A percentile compares a stretch with the other conserved stretches of the same genome.
Conservation (phyloP, 2,113 vertebrate species). For the Cyphomyrus discorhynchus region DNA sequence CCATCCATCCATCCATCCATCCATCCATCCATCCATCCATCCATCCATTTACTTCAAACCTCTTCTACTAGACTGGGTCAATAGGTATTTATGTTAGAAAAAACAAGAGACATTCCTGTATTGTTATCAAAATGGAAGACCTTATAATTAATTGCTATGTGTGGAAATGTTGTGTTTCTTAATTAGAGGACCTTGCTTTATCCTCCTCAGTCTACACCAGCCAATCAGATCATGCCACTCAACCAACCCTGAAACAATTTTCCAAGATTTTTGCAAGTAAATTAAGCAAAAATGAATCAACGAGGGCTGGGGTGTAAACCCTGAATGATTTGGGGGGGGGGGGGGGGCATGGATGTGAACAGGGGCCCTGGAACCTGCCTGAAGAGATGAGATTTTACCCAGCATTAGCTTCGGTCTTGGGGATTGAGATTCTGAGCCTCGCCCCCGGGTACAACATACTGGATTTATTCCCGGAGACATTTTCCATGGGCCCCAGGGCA, state of each 20-base stretch:
- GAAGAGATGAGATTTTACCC: background rate
- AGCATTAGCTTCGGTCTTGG: background rate
- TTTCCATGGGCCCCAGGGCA: background rate
- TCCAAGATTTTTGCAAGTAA: background rate
- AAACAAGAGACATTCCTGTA: background rate
- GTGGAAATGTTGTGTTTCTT: background rate
- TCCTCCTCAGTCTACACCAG: background rate
- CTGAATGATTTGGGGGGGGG: background rate
- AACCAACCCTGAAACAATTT: background rate
- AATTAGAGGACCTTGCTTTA: background rate
- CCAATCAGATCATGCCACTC: background rate
- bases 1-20: too few species aligned
- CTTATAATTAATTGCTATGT: background rate
- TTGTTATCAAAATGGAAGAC: background rate
- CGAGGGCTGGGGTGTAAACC: background rate
- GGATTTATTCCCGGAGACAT: background rate
- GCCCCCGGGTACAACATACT: background rate
- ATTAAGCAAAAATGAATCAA: background rate
- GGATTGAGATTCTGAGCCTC: background rate
- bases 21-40: background rate
- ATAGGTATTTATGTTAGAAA: conserved; percentile 22
- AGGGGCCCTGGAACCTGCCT: background rate
- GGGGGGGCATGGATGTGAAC: background rate
- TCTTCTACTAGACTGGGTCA: background rate
- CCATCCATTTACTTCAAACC: background rate